Evolutionary conservation across 1,140 invertebrate species (phyloP), one percentile per base, ranked within the genome.

Genomic region (Atopsyche davidsoni): DNA sequence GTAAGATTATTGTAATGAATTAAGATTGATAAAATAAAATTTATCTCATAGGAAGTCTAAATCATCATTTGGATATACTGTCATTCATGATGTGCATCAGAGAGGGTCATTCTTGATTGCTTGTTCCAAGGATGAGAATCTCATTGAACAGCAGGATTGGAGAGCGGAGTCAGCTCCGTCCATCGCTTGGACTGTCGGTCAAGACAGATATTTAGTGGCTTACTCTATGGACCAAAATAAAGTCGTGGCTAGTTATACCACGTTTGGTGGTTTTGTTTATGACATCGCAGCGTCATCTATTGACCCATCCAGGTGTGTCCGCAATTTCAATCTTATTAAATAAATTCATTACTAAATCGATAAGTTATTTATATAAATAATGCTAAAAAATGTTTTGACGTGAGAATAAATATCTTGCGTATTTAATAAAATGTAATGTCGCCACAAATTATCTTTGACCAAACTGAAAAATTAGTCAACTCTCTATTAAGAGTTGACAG

Each of bases 181-280:
- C 11, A 38, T 57, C 54, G 66, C 82, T 11, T 83, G 82, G 81
- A 80, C 79, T 3, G 60, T 70, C 0, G 76, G 76, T 1, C 77
- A 83, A 60, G 83, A 87, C 62, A 70, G 83, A 28, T 68, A 75
- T 59, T 57, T 89, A 1, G 64, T 84, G 34, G 75, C 79, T 46
- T 74, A 75, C 55, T 63, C 79, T 9, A 51, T 74, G 10, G 62
- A 65, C 9, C 60, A 64, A 14, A 60, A 60, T 45, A 62, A 63
- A 31, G 61, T 72, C 2, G 38, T 79, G 1, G 66, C 65, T 28
- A 65, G 62, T n/a, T 69, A 82, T 60, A 75, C 76, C 13, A 83
- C 83, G 1, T 75, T 84, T 55, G 80, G 80, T 22, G 83, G 83
- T 16, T 79, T 71, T 58, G 64, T 86, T 3, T 83, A 85, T 61